Evolutionary conservation across 2,797 vertebrate species (phyloP).

Genomic region (Sebastes vulpes): DNA sequence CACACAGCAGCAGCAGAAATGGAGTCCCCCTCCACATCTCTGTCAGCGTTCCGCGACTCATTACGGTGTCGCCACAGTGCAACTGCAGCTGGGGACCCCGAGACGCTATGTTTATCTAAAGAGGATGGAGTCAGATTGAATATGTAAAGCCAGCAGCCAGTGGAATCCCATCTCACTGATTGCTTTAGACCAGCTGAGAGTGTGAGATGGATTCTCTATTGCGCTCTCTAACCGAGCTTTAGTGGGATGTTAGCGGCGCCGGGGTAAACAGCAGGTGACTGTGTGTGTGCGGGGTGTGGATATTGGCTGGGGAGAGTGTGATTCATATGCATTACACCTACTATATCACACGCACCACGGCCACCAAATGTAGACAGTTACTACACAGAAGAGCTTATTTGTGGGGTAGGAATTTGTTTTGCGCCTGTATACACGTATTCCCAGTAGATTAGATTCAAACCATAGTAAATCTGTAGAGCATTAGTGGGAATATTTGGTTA

Average conservation of each 20-base stretch:
- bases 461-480: not conserved
- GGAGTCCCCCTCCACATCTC: conserved; percentile 1
- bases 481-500: not conserved
- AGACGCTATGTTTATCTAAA: conserved; percentile 66
- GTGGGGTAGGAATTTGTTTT: not conserved
- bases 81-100: conserved; percentile 47
- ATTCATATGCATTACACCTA: conserved; percentile 53
- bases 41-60: conserved; percentile 39
- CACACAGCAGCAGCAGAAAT: not conserved
- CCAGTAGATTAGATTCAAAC: not conserved
- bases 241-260: not conserved
- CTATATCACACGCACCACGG: not conserved
- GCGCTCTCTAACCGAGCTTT: conserved; percentile 33
- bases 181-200: conserved; percentile 73
- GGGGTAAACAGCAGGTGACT: conserved; percentile 47
- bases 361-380: not conserved
- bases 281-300: conserved; percentile 3
- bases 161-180: conserved; percentile 69
- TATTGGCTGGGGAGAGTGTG: not conserved
- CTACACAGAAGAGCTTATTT: not conserved
- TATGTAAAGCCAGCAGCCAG: conserved; percentile 69
- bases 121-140: conserved; percentile 68
- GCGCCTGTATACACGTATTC: not conserved
- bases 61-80: conserved; percentile 44
- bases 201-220: conserved; percentile 56